Evolutionary conservation across 1,140 invertebrate species (phyloP), one percentile per base, ranked within the genome.

Genomic region (Bombus difficillimus): DNA sequence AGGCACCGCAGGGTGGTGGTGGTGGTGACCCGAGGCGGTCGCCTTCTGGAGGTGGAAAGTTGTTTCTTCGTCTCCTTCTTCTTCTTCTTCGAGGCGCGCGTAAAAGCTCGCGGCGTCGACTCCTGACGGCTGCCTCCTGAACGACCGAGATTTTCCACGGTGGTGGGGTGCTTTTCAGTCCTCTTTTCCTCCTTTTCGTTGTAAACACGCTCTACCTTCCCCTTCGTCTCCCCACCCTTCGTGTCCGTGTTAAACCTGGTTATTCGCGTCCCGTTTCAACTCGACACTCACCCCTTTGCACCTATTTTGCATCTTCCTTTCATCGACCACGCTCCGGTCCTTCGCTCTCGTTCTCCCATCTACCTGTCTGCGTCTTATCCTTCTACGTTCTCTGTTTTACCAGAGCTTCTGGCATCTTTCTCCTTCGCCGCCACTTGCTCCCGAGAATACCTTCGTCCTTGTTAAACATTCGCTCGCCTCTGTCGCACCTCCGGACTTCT

Each of bases 21-120:
- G 9, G 59, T 66, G 74, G 85, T 83, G 77, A 77, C 85, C 87
- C 77, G 82, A 80, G 64, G 57, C 75, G 73, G 81, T 86, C 83
- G 75, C 81, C 74, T 86, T 88, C 69, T 37, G 82, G 66, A 69
- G 86, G 86, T 86, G 69, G 84, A 92, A 91, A 90, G 88, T 91
- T 85, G 81, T 73, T 87, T 78, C 81, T 57, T 83, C 79, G 72
- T 34, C 66, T 57, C 69, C 82, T 89, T 92, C 91, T 87, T 91
- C 91, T 89, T 87, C 83, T 88, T 84, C 89, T 86, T 88, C 73
- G 62, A 71, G 37, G 53, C 34, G 22, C 53, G 41, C n/a, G 75
- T 80, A 86, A 88, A 88, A 88, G 74, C 81, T 82, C 74, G 75
- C 53, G 59, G 85, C 73, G 81, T 69, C 77, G 80, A 85, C 79